A percentile compares a stretch with the other conserved stretches of the same genome.
These are phyloP conservation scores for Epinotia nisella DNA, from an alignment of 2,888 invertebrate genomes.

Conservation along the genomic window DNA sequence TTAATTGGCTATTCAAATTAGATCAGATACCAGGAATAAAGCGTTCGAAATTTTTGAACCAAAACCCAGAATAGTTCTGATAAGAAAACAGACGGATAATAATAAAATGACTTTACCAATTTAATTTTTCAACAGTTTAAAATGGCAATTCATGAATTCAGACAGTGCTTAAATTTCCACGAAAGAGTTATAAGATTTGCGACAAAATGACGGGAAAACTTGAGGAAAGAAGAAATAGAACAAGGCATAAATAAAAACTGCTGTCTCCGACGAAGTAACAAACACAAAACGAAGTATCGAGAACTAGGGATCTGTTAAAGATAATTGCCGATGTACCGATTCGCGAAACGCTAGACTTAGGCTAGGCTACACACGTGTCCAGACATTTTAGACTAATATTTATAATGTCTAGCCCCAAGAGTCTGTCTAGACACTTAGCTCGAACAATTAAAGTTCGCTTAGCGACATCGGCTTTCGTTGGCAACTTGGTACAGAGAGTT, in stretches of 20 bases:
- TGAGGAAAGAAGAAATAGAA: conserved; percentile 1
- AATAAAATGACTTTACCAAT: background rate
- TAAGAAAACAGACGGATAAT: background rate
- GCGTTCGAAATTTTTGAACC: conserved; percentile 4
- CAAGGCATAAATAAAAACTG: background rate
- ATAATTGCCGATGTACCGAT: conserved; percentile 55
- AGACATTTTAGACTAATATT: conserved; percentile 60
- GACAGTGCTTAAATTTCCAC: background rate
- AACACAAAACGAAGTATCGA: conserved; percentile 1
- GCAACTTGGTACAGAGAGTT: too few species aligned
- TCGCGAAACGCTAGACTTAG: conserved; percentile 69
- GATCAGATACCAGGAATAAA: conserved; percentile 22
- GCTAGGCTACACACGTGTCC: conserved; percentile 62
- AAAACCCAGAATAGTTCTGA: conserved; percentile 25
- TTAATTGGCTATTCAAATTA: conserved; percentile 9
- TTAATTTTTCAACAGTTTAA: background rate
- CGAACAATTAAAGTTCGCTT: conserved; percentile 50
- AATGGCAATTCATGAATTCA: background rate
- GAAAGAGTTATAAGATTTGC: background rate
- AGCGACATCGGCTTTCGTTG: conserved; percentile 51
- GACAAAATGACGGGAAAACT: background rate
- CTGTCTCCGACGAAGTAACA: conserved; percentile 4
- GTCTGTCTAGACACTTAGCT: conserved; percentile 51
- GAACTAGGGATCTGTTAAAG: conserved; percentile 29
- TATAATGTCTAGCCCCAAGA: conserved; percentile 53